Percentiles rank a stretch among this genome's conserved stretches.
Conservation (phyloP, 1,140 invertebrate species). For the Lordiphosa stackelbergi region DNA sequence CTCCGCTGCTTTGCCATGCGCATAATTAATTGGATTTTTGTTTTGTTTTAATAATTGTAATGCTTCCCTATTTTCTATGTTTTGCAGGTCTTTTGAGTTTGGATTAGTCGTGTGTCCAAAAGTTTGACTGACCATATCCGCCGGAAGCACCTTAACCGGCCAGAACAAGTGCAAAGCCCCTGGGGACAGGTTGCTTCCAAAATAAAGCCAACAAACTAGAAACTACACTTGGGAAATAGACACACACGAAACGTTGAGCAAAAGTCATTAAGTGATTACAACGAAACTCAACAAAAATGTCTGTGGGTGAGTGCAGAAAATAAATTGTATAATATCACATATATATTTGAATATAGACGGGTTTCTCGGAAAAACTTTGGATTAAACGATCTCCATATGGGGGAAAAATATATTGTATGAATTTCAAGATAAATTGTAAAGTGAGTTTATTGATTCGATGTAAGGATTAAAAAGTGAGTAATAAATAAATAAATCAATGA, state of each 20-base stretch:
- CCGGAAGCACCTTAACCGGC: slow-evolving; percentile 63
- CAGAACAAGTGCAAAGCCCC: slow-evolving; percentile 66
- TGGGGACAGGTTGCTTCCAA: slow-evolving; percentile 16
- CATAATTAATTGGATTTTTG: slow-evolving; percentile 61
- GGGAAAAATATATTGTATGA: no score
- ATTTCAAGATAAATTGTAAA: no score
- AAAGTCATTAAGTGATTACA: slow-evolving; percentile 18
- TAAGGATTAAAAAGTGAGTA: no score
- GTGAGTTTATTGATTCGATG: no score
- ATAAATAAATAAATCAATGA: no score
- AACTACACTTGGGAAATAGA: not conserved
- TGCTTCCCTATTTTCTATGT: slow-evolving; percentile 63
- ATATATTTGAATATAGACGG: no score
- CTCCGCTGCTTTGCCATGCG: slow-evolving; percentile 46
- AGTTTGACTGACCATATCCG: slow-evolving; percentile 61
- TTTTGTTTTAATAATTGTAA: slow-evolving; percentile 59
- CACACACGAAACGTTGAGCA: slow-evolving; percentile 1
- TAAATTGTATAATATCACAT: slow-evolving; percentile 16
- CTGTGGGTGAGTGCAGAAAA: slow-evolving; percentile 47
- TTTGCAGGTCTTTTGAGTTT: slow-evolving; percentile 37
- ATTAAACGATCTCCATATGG: no score
- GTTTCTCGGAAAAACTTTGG: no score
- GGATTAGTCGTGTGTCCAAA: slow-evolving; percentile 48
- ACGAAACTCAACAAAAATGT: slow-evolving; percentile 29
- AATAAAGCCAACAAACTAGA: slow-evolving; percentile 20